Evolutionary conservation across 2,888 invertebrate genomes (phyloP), one percentile per base, ranked within the genome.

Genomic region (Gryllus longicercus): DNA sequence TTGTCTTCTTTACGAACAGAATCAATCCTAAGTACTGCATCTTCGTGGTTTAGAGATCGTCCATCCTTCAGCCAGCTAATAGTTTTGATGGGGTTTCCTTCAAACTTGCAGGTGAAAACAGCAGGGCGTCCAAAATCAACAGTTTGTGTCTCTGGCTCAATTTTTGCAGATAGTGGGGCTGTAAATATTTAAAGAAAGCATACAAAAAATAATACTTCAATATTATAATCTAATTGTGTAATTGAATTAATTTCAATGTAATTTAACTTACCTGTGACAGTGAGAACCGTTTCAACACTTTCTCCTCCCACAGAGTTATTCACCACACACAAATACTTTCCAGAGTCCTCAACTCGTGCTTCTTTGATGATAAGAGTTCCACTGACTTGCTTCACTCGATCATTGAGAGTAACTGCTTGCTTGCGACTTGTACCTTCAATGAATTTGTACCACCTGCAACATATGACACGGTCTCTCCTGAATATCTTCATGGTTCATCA

Each of bases 11-110:
- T 95, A 87, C 95, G 94, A 0, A 98, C 96, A 2, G 95, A 93
- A 85, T 95, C 95, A 85, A 98, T 96, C 83, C 95, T 91, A 76
- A 97, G 88, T 80, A 94, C 91, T 10, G 94, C 91, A 85, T 96
- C 96, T 84, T 93, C 93, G 85, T 95, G 94, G 81, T 93, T 93
- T 85, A 98, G 91, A 81, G 93, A 92, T 87, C 94, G 94, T 83
- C 97, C 96, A 86, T 98, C 96, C 88, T 97, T 97, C 83, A 96
- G 89, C 98, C 98, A 98, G 80, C 93, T 94, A 83, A 97, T 92
- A 2, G 95, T 94, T 86, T 96, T 95, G 81, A 97, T 94, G 14
- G 97, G 97, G 86, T 97, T 96, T 84, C 95, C 95, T 88, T 94
- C 93, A 84, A 93, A 95, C 87, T 94, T 94, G 89, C 98, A 98